Evolutionary conservation across 2,113 vertebrate genomes (phyloP).

Genomic region (Oceanodroma tethys): DNA sequence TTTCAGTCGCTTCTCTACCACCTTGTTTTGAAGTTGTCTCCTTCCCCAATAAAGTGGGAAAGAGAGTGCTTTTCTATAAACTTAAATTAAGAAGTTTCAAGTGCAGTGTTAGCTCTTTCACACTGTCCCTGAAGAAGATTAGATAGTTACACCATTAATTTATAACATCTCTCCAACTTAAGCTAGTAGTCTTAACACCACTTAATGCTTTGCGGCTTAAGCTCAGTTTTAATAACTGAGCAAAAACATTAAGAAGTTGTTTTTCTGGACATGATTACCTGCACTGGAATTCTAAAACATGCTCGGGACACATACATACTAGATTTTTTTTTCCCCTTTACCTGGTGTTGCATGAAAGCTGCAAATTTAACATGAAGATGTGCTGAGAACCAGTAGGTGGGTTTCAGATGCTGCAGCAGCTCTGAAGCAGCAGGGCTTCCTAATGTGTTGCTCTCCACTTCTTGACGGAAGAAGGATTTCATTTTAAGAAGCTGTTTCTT

Average conservation of each 20-base stretch:
- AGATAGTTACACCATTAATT: background rate
- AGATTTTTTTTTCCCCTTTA: slow-evolving; percentile 38
- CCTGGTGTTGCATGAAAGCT: slow-evolving; percentile 90
- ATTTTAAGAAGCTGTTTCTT: slow-evolving; percentile 85
- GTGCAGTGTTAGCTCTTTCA: background rate
- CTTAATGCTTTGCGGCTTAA: background rate
- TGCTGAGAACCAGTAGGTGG: slow-evolving; percentile 95
- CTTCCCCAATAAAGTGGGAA: background rate
- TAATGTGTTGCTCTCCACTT: slow-evolving; percentile 89
- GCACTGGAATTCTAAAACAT: background rate
- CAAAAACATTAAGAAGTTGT: background rate
- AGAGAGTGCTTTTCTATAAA: background rate
- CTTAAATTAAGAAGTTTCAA: background rate
- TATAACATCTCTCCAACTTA: background rate
- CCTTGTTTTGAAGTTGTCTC: background rate
- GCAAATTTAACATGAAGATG: slow-evolving; percentile 98
- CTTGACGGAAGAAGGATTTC: slow-evolving; percentile 91
- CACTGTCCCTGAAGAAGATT: background rate
- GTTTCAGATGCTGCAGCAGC: slow-evolving; percentile 88
- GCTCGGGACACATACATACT: background rate
- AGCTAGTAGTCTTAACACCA: background rate
- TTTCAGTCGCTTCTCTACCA: background rate
- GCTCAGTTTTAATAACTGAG: background rate
- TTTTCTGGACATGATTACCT: background rate
- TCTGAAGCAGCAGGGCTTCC: slow-evolving; percentile 93